Evolutionary conservation across 1,140 invertebrate species (phyloP).

Genomic region (Philaenus spumarius): DNA sequence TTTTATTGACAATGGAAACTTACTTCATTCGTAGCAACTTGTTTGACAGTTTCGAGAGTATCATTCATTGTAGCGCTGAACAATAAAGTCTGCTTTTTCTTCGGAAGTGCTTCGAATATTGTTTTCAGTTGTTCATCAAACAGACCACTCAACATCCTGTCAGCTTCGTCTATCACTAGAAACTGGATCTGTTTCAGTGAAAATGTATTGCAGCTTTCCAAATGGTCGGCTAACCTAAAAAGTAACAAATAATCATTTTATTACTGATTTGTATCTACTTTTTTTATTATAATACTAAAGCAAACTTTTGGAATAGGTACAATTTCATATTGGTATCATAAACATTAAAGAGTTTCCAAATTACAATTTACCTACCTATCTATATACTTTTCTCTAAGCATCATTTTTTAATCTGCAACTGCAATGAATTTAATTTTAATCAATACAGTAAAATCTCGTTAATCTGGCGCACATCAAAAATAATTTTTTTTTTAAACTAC

Average conservation of each 20-base stretch:
- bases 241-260: background rate
- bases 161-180: conserved; percentile 89
- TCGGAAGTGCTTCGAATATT: conserved; percentile 75
- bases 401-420: too few species aligned
- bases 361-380: too few species aligned
- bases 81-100: conserved; percentile 74
- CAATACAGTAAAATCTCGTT: too few species aligned
- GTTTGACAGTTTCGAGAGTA: conserved; percentile 62
- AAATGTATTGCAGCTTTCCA: conserved; percentile 78
- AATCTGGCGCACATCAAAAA: too few species aligned
- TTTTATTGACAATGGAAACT: too few species aligned
- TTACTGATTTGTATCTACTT: background rate
- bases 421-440: too few species aligned
- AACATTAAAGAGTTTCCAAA: too few species aligned
- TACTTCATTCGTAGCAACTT: conserved; percentile 42
- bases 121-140: conserved; percentile 75
- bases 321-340: too few species aligned
- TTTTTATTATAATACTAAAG: background rate
- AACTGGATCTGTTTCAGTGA: conserved; percentile 74
- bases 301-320: too few species aligned
- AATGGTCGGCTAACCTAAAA: conserved; percentile 68
- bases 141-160: conserved; percentile 72
- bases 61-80: conserved; percentile 97
- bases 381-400: too few species aligned
- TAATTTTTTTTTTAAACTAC: too few species aligned